Base-by-base conservation (phyloP, 2,113 vertebrate genomes). In the Triplophysa siluroides region DNA sequence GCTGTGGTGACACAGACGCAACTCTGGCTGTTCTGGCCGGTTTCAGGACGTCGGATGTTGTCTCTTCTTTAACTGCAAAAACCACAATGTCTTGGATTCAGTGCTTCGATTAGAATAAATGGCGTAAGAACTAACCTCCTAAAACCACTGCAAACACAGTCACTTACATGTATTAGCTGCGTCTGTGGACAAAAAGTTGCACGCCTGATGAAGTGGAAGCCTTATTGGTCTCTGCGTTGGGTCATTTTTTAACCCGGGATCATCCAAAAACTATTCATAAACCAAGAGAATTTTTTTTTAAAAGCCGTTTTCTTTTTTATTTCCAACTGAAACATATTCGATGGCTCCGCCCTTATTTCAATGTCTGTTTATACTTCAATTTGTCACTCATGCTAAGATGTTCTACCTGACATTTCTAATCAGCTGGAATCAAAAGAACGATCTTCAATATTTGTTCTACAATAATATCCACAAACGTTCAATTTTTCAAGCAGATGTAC, bases 221-320 rank as follows among this genome's bases (percentile, higher is more conserved):
- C 87, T 90, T 85, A 91, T 92, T 50, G 92, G 92, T 33, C 86
- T 91, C 76, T 90, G 86, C 62, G 83, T 89, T 66, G 78, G 85
- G 62, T 92, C 91, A 7, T 92, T 93, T 84, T 81, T 90, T 80
- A 93, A 84, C 68, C 87, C 88, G 1, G 91, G 92, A 72, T 93
- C 92, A 64, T 93, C 90, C 69, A 93, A 87, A 83, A 93, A 93
- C 92, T 93, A 84, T 0, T 24, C 54, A 61, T 60, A 73, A 60
- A 26, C 8, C 43, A n/a, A n/a, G n/a, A n/a, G n/a, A n/a, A n/a
- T n/a, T n/a, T n/a, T n/a, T n/a, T n/a, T n/a, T n/a, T n/a, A 38
- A 45, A 45, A 45, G 10, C 10, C 12, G 43, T 45, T 45, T 45
- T 11, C 8, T 11, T 12, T 45, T 45, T 12, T 45, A 52, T 52